Percentiles rank a stretch among this genome's conserved stretches.
These are phyloP conservation scores for Fistularia tabacaria DNA, from an alignment of 2,797 vertebrate genomes.

Conservation along the genomic window DNA sequence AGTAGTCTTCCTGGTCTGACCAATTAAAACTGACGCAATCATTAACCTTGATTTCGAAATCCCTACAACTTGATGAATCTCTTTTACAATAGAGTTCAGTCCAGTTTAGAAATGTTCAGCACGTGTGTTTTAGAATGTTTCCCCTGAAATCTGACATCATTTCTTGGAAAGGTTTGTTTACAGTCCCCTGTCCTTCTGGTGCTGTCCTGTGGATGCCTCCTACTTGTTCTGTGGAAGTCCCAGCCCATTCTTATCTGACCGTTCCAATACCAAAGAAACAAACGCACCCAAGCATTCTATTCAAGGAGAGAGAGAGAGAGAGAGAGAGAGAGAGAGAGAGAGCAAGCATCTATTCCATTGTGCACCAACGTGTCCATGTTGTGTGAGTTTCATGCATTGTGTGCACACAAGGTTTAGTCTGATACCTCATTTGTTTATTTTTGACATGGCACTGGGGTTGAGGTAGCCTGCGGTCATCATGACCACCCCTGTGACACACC, in stretches of 20 bases:
- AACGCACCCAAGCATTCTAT: conserved; percentile 8
- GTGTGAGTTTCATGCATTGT: too few relatives aligned
- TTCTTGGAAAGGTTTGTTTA: conserved; percentile 9
- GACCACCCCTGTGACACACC: conserved; percentile 11
- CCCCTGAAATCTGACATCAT: conserved; percentile 13
- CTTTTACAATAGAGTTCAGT: too few relatives aligned
- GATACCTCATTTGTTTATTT: conserved; percentile 25
- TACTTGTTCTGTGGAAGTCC: conserved; percentile 51
- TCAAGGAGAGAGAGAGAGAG: too few relatives aligned
- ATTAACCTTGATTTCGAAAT: too few relatives aligned
- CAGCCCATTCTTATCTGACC: conserved; percentile 51
- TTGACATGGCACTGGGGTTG: background rate
- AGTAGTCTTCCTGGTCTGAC: too few relatives aligned
- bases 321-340: too few relatives aligned
- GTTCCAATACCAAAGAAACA: conserved; percentile 51
- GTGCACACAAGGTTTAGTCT: background rate
- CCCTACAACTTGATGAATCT: too few relatives aligned
- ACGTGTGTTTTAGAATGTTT: conserved; percentile 15
- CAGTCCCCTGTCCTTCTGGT: background rate
- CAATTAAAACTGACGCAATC: too few relatives aligned
- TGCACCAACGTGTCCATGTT: too few relatives aligned
- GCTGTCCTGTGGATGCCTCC: conserved; percentile 2
- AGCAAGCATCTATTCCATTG: too few relatives aligned
- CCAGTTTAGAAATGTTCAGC: background rate
- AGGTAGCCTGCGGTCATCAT: conserved; percentile 26